Evolutionary conservation across 1,140 invertebrate species (phyloP), one percentile per base, ranked within the genome.

Genomic region (Drosophila tani): DNA sequence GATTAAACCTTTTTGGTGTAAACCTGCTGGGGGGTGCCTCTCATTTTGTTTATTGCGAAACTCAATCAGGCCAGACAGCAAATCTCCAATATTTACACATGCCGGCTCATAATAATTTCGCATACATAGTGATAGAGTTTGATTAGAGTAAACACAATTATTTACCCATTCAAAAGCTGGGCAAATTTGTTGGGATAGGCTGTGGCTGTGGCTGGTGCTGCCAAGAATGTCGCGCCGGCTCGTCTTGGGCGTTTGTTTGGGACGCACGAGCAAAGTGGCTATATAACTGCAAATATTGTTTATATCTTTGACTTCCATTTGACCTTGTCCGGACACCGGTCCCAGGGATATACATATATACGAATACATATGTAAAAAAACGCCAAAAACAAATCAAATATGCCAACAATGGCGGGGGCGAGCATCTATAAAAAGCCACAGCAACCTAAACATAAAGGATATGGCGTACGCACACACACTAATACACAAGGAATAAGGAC

Each of bases 231-330:
- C 43, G 53, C 69, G 56, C 41, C 64, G 57, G 63, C 21, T 35
- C 7, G 58, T 66, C 64, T 62, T 62, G 51, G 27, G 53, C 38
- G n/a, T 27, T 71, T 73, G 53, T 41, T 71, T 58, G 32, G 8
- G 27, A 17, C 27, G 19, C 47, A 29, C 15, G 19, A 8, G 27
- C 35, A 29, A 45, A 70, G 21, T 38, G 67, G 38, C 40, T 60
- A 73, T 58, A 59, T 50, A 49, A 32, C 35, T 32, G 43, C 3
- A 12, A 73, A 41, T 74, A 75, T 82, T 88, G 77, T 88, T 80
- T 88, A 83, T 78, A 68, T 56, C 50, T 45, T 32, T 82, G 83
- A 87, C 83, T 88, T 87, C 65, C 73, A 88, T 79, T 69, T 69
- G 84, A 88, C 84, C 85, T 88, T 88, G 68, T 27, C n/a, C 45